Percentiles rank a stretch among this genome's conserved stretches.
These are phyloP conservation scores for Isoperla grammatica DNA, from an alignment of 2,888 invertebrate genomes.

Conservation along the genomic window DNA sequence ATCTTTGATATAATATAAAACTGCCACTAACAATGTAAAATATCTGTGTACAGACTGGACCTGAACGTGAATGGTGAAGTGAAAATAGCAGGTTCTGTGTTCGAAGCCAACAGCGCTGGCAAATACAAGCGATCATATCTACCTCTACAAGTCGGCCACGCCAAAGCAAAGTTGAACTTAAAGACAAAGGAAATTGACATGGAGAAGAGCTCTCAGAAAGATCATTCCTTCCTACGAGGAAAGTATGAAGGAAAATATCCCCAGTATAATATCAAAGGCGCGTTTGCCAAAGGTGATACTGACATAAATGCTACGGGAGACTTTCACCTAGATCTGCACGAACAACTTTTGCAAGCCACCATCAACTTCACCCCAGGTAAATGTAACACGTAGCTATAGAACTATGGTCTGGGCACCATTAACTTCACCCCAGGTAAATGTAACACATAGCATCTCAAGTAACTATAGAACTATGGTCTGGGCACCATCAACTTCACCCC, in stretches of 20 bases:
- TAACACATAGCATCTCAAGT: too few relatives aligned
- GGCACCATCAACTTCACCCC: too few relatives aligned
- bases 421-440: too few relatives aligned
- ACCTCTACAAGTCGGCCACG: constrained; percentile 50
- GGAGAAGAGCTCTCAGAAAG: constrained; percentile 55
- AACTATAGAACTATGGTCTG: too few relatives aligned
- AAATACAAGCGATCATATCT: constrained; percentile 53
- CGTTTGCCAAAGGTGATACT: constrained; percentile 48
- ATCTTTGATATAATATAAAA: too few relatives aligned
- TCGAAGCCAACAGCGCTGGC: constrained; percentile 46
- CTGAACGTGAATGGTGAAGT: constrained; percentile 25
- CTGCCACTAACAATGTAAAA: too few relatives aligned
- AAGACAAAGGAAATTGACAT: constrained; percentile 58
- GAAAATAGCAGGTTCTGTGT: constrained; percentile 33
- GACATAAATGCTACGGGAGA: constrained; percentile 55
- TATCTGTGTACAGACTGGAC: constrained; percentile 24
- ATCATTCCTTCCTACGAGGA: constrained; percentile 51
- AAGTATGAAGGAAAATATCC: constrained; percentile 49
- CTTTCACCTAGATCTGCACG: constrained; percentile 52
- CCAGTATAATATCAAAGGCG: constrained; percentile 53
- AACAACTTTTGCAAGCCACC: constrained; percentile 58
- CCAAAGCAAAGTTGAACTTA: constrained; percentile 50
- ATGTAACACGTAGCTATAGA: too few relatives aligned
- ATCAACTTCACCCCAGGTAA: constrained; percentile 61
- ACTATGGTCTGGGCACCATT: too few relatives aligned